Conservation (phyloP, 1,140 invertebrate genomes). For the Globodera rostochiensis region DNA sequence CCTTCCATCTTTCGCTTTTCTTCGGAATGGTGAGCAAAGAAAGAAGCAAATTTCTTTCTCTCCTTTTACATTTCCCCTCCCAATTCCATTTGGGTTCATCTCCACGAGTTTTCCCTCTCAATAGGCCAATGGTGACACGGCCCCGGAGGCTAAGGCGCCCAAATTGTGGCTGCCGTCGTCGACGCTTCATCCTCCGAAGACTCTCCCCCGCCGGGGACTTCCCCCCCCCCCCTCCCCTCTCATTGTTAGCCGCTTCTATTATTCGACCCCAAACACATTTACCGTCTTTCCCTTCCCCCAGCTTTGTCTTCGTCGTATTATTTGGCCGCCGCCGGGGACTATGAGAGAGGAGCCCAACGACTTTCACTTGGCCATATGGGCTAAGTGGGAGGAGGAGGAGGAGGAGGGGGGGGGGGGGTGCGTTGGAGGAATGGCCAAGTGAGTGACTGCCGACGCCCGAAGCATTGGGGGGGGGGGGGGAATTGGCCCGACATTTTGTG, state of each 20-base stretch:
- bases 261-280: conserved; percentile 16
- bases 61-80: not conserved
- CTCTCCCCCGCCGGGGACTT: not conserved
- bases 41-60: not conserved
- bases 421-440: not conserved
- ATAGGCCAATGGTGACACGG: conserved; percentile 5
- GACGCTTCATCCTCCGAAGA: not conserved
- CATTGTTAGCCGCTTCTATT: not conserved
- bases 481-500: not conserved
- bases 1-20: not conserved
- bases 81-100: not conserved
- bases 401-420: not conserved
- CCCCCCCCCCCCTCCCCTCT: not conserved
- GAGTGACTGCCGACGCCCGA: not conserved
- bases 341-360: not conserved
- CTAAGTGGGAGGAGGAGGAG: not conserved
- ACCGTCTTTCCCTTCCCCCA: not conserved
- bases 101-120: not conserved
- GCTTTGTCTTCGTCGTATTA: conserved; percentile 4
- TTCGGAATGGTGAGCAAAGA: not conserved
- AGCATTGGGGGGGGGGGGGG: not conserved
- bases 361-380: not conserved
- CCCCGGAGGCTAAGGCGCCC: not conserved
- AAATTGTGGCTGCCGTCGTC: not conserved
- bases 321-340: not conserved